Evolutionary conservation across 2,888 invertebrate species (phyloP).

Genomic region (Taphrorychus bicolor): DNA sequence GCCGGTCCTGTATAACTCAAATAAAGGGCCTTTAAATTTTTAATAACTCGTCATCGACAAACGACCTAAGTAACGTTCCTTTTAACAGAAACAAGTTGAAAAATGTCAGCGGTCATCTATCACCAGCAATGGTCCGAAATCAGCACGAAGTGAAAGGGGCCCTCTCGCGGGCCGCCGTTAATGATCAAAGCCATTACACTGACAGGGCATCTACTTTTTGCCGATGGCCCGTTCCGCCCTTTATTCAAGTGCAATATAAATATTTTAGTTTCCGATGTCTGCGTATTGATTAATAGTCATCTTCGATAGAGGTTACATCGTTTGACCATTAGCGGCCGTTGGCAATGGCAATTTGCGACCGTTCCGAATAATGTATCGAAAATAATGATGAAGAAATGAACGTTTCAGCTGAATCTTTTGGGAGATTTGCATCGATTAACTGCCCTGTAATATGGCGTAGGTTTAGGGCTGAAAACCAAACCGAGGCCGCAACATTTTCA

Average conservation of each 20-base stretch:
- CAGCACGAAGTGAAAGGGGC: slow-evolving; percentile 21
- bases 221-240: neutral
- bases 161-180: slow-evolving; percentile 49
- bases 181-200: slow-evolving; percentile 53
- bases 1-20: neutral
- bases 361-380: neutral
- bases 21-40: slow-evolving; percentile 29
- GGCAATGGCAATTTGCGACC: neutral
- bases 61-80: slow-evolving; percentile 30
- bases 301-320: neutral
- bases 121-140: slow-evolving; percentile 47
- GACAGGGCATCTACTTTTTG: slow-evolving; percentile 27
- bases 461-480: slow-evolving; percentile 1
- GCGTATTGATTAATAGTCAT: slow-evolving; percentile 8
- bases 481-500: slow-evolving; percentile 20
- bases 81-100: slow-evolving; percentile 43
- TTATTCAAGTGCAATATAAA: slow-evolving; percentile 11
- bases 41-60: slow-evolving; percentile 40
- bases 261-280: slow-evolving; percentile 11
- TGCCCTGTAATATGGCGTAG: slow-evolving; percentile 5
- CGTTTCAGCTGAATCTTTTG: no score
- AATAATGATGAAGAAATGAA: neutral
- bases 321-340: neutral
- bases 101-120: slow-evolving; percentile 51
- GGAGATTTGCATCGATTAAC: slow-evolving; percentile 9